Evolutionary conservation across 2,888 invertebrate genomes (phyloP).

Genomic region (Tiliacea citrago): DNA sequence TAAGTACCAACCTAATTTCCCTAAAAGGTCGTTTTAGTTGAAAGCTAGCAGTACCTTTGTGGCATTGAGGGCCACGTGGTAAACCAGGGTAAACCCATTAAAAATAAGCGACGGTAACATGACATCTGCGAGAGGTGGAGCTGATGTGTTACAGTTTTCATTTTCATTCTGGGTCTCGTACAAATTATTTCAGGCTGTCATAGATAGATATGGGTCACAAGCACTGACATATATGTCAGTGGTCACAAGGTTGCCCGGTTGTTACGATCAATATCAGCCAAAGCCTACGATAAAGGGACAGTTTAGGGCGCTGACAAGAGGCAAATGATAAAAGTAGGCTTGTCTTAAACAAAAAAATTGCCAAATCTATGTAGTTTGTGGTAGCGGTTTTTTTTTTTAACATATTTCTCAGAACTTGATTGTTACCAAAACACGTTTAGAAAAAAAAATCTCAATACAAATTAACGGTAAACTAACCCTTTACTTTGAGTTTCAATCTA

Average conservation of each 20-base stretch:
- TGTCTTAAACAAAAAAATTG: no score
- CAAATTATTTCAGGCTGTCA: neutral
- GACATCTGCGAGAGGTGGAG: neutral
- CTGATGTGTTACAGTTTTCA: neutral
- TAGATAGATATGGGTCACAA: conserved; percentile 23
- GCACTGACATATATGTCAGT: no score
- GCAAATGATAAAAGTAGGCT: no score
- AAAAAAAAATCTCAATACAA: no score
- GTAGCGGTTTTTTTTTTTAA: no score
- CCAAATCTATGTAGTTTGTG: no score
- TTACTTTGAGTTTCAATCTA: no score
- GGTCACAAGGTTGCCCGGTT: neutral
- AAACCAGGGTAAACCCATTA: no score
- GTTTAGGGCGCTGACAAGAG: neutral
- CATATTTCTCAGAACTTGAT: no score
- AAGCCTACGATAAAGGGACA: neutral
- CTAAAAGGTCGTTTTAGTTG: neutral
- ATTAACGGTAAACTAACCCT: no score
- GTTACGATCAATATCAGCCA: neutral
- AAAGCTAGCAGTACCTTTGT: neutral
- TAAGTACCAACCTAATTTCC: neutral
- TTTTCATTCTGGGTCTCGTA: conserved; percentile 33
- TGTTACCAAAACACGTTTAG: no score
- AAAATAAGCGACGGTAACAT: no score
- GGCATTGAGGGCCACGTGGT: neutral